Conservation (phyloP, 2,797 vertebrate genomes). For the Aphelocoma californica region DNA sequence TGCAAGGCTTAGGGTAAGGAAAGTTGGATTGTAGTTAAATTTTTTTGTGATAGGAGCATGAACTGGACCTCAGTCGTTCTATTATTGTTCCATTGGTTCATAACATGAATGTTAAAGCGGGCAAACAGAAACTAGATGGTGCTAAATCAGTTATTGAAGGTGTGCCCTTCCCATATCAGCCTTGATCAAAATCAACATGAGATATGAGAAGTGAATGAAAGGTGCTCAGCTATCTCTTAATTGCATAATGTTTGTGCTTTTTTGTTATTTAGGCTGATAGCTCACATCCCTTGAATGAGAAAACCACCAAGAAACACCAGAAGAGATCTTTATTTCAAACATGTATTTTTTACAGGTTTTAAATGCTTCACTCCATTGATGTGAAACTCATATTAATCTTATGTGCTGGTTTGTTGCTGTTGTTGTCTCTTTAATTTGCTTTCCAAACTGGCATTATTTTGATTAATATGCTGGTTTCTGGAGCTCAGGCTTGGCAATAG, state of each 20-base stretch:
- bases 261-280: not conserved
- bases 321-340: not conserved
- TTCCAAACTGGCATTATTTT: not conserved
- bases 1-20: not conserved
- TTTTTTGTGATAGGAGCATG: not conserved
- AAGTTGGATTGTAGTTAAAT: not conserved
- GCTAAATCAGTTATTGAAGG: not conserved
- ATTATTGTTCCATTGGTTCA: not conserved
- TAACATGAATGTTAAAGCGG: not conserved
- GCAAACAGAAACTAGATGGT: not conserved
- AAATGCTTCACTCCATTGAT: not conserved
- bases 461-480: not conserved
- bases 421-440: not conserved
- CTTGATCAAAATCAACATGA: not conserved
- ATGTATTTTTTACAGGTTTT: not conserved
- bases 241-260: not conserved
- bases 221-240: not conserved
- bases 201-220: not conserved
- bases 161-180: not conserved
- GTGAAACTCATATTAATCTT: not conserved
- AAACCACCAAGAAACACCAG: not conserved
- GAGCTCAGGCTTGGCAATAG: not conserved
- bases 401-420: not conserved
- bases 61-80: not conserved
- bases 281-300: not conserved